These are phyloP conservation scores for Labeo rohita DNA, from an alignment of 2,113 vertebrate genomes.

Conservation along the genomic window DNA sequence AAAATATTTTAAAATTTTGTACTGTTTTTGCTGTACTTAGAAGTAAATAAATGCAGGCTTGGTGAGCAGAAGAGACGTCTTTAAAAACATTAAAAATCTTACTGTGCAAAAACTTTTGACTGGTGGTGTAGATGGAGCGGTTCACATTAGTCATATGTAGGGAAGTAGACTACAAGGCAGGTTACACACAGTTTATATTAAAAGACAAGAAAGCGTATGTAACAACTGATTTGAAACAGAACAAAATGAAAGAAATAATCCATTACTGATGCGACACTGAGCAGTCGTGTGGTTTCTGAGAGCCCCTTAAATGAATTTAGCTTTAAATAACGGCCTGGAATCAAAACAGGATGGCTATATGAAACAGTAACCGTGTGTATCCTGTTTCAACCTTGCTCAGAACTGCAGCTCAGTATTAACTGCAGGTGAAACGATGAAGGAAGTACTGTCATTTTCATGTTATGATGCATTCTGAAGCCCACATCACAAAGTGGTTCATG, in stretches of 20 bases:
- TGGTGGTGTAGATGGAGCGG: background rate
- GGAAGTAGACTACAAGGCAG: background rate
- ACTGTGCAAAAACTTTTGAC: no score
- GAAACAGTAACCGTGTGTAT: constrained; percentile 41
- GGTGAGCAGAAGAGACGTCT: no score
- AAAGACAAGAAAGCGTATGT: background rate
- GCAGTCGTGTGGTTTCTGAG: constrained; percentile 38
- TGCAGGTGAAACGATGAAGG: background rate
- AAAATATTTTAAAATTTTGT: no score
- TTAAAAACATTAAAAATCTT: no score
- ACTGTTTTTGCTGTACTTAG: no score
- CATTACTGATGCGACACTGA: constrained; percentile 31
- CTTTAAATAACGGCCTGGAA: constrained; percentile 30
- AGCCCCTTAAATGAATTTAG: constrained; percentile 31
- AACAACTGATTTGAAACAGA: constrained; percentile 18
- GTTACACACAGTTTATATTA: background rate
- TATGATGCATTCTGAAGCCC: background rate
- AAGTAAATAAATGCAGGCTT: no score
- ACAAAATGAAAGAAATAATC: constrained; percentile 33
- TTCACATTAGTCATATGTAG: background rate
- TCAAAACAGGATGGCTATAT: constrained; percentile 30
- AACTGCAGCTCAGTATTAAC: background rate
- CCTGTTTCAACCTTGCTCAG: constrained; percentile 27
- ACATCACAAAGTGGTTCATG: background rate
- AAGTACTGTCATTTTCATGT: background rate